Conservation (phyloP, 2,888 invertebrate genomes). For the Mythimna pallens region DNA sequence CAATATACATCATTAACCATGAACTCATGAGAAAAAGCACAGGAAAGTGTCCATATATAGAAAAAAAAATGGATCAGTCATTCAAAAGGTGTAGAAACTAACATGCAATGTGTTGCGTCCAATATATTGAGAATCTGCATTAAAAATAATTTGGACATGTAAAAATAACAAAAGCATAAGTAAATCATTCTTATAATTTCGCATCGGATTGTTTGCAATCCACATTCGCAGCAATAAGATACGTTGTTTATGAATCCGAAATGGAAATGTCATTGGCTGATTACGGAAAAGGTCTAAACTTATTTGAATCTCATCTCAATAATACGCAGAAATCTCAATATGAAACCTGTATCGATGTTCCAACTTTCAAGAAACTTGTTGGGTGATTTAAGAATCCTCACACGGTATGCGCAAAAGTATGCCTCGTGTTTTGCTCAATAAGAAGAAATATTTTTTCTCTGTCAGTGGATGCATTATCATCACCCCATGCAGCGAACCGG, state of each 20-base stretch:
- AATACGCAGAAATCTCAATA: constrained; percentile 41
- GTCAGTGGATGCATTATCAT: constrained; percentile 53
- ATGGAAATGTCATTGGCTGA: constrained; percentile 14
- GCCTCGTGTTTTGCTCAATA: constrained; percentile 35
- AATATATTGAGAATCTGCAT: constrained; percentile 1
- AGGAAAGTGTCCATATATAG: too few species aligned
- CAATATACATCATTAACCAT: not conserved
- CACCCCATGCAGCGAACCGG: constrained; percentile 67
- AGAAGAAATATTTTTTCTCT: constrained; percentile 41
- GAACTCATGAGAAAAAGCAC: not conserved
- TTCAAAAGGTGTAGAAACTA: not conserved
- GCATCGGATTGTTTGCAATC: constrained; percentile 21
- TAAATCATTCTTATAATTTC: not conserved
- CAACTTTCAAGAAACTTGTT: constrained; percentile 58
- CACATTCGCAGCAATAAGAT: constrained; percentile 14
- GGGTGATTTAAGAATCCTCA: constrained; percentile 49
- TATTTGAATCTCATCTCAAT: constrained; percentile 40
- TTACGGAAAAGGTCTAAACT: constrained; percentile 22
- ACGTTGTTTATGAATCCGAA: constrained; percentile 29
- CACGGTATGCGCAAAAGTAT: constrained; percentile 37
- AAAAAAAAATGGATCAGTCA: not conserved
- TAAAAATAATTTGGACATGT: not conserved
- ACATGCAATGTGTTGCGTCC: too few species aligned
- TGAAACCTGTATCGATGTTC: constrained; percentile 53
- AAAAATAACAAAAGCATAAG: not conserved